Conservation (phyloP, 2,113 vertebrate species). For the Arizona elegans region DNA sequence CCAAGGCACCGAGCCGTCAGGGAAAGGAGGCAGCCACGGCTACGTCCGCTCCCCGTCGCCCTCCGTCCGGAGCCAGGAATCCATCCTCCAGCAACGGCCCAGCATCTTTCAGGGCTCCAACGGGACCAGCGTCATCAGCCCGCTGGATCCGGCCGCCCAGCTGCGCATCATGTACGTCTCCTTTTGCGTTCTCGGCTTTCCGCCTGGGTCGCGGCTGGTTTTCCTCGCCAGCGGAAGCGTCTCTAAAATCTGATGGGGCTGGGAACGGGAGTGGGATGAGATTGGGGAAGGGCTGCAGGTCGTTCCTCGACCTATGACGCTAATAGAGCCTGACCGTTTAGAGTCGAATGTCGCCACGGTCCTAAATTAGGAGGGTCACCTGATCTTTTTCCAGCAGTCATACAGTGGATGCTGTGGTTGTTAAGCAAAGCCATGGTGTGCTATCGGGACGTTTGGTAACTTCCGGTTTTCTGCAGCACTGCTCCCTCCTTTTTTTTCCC, state of each 20-base stretch:
- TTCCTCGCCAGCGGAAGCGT: slow-evolving; percentile 58
- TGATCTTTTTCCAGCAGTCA: neutral
- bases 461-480: neutral
- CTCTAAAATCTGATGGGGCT: neutral
- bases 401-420: neutral
- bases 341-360: neutral
- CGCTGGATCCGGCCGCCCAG: slow-evolving; percentile 78
- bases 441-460: neutral
- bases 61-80: slow-evolving; percentile 86
- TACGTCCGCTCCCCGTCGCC: slow-evolving; percentile 90
- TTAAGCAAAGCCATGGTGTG: neutral
- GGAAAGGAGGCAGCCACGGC: slow-evolving; percentile 84
- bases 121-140: slow-evolving; percentile 93
- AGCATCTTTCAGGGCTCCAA: slow-evolving; percentile 94
- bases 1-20: slow-evolving; percentile 82
- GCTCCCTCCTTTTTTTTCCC: no score
- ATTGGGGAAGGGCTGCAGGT: neutral
- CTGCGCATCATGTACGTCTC: slow-evolving; percentile 84
- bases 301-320: fast-evolving
- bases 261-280: no score
- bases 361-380: neutral
- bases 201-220: neutral
- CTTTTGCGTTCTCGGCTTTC: neutral
- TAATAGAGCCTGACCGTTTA: neutral
- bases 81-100: slow-evolving; percentile 89